phyloP scores from a whole-genome alignment of 2,888 invertebrate genomes.

The Seira ritae region DNA sequence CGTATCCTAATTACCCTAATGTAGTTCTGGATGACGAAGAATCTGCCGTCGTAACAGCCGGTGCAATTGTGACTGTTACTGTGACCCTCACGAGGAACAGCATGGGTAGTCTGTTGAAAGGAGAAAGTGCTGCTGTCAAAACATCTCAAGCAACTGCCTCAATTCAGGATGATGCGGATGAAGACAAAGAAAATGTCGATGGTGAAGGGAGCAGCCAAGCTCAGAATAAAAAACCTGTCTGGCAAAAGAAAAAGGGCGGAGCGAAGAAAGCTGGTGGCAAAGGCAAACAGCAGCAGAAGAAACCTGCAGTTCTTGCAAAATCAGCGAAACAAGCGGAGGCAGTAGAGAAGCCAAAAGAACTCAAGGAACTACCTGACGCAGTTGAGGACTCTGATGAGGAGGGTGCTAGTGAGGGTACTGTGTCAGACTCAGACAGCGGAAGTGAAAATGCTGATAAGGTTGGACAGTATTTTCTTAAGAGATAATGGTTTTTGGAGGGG shows the following conservation, averaged over 20 bases:
- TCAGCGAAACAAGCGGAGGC: slow-evolving; percentile 63
- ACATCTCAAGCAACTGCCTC: slow-evolving; percentile 32
- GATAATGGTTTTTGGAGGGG: slow-evolving; percentile 78
- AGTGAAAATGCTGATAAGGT: slow-evolving; percentile 75
- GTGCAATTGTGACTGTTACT: slow-evolving; percentile 98
- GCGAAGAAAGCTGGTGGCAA: slow-evolving; percentile 72
- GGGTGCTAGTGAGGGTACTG: slow-evolving; percentile 75
- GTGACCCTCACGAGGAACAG: slow-evolving; percentile 89
- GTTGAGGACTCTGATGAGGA: slow-evolving; percentile 78
- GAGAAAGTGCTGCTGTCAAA: slow-evolving; percentile 79
- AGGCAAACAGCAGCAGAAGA: slow-evolving; percentile 68
- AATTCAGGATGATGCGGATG: slow-evolving; percentile 76
- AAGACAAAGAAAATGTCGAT: slow-evolving; percentile 77
- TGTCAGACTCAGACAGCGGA: slow-evolving; percentile 70
- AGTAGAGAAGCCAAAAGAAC: slow-evolving; percentile 59
- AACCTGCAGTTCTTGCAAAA: slow-evolving; percentile 73
- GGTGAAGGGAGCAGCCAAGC: slow-evolving; percentile 53
- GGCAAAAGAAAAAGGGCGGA: slow-evolving; percentile 85
- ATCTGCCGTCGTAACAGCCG: slow-evolving; percentile 96
- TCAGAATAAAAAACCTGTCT: slow-evolving; percentile 84
- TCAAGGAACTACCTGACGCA: slow-evolving; percentile 65
- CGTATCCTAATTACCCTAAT: neutral
- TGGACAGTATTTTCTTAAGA: neutral
- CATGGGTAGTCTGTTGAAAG: slow-evolving; percentile 89
- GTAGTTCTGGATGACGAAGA: slow-evolving; percentile 98